Conservation (phyloP, 2,888 invertebrate genomes). For the Sphaeridia pumilis region DNA sequence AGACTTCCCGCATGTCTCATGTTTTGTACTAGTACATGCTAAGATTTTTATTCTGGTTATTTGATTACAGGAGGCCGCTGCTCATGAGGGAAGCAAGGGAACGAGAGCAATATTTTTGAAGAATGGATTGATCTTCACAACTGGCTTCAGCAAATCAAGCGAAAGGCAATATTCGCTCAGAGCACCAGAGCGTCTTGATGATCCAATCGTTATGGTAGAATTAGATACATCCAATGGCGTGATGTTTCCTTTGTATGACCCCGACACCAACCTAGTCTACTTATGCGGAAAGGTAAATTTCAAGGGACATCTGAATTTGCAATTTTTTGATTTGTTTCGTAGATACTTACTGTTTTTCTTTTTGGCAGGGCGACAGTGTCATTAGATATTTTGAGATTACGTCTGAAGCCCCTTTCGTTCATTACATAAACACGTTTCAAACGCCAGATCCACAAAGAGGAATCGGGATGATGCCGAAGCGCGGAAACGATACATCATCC, state of each 20-base stretch:
- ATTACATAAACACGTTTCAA: conserved; percentile 94
- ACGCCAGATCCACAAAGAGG: conserved; percentile 96
- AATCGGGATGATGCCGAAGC: conserved; percentile 94
- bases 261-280: conserved; percentile 87
- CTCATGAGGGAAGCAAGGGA: conserved; percentile 87
- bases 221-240: conserved; percentile 92
- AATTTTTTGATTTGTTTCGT: background rate
- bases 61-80: conserved; percentile 66
- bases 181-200: conserved; percentile 71
- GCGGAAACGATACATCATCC: conserved; percentile 84
- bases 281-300: conserved; percentile 70
- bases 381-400: conserved; percentile 90
- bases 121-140: conserved; percentile 83
- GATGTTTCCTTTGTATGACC: conserved; percentile 92
- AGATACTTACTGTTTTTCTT: no score
- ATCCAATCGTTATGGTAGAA: conserved; percentile 85
- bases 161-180: conserved; percentile 94
- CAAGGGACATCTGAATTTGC: background rate
- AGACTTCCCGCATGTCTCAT: no score
- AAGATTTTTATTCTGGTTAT: no score
- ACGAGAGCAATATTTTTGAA: conserved; percentile 79
- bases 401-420: conserved; percentile 84
- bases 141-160: conserved; percentile 94
- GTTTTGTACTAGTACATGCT: no score
- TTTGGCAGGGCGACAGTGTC: conserved; percentile 74